Conservation (phyloP, 1,140 invertebrate species). For the Teleogryllus occipitalis region DNA sequence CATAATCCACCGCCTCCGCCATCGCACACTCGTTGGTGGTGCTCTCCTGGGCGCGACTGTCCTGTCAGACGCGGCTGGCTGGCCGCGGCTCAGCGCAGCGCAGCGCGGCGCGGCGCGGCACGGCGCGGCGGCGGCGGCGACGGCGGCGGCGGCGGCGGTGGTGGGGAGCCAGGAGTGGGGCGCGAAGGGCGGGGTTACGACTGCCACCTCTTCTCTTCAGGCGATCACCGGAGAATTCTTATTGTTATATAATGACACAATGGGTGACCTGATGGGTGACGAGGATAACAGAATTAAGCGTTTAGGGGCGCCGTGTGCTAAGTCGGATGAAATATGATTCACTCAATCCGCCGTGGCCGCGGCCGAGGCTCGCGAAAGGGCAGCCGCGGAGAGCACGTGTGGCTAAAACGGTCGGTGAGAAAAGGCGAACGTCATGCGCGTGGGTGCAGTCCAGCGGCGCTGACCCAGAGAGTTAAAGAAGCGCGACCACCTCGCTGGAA, state of each 20-base stretch:
- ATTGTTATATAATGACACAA: not conserved
- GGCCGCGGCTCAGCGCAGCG: not conserved
- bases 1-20: constrained; percentile 18
- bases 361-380: too few relatives aligned
- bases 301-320: not conserved
- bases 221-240: not conserved
- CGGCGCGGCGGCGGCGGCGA: not conserved
- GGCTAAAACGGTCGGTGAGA: too few relatives aligned
- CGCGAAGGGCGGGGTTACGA: not conserved
- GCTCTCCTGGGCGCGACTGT: not conserved
- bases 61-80: not conserved
- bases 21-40: not conserved
- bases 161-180: not conserved
- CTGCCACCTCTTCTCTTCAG: not conserved
- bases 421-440: too few relatives aligned
- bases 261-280: not conserved
- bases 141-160: not conserved
- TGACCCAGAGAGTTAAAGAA: too few relatives aligned
- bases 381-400: too few relatives aligned
- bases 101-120: not conserved
- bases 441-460: too few relatives aligned
- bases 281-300: not conserved
- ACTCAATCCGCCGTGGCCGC: too few relatives aligned
- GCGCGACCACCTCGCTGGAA: too few relatives aligned
- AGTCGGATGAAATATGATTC: too few relatives aligned